Base-by-base conservation (phyloP, 2,888 invertebrate species). In the Physocephala rufipes region DNA sequence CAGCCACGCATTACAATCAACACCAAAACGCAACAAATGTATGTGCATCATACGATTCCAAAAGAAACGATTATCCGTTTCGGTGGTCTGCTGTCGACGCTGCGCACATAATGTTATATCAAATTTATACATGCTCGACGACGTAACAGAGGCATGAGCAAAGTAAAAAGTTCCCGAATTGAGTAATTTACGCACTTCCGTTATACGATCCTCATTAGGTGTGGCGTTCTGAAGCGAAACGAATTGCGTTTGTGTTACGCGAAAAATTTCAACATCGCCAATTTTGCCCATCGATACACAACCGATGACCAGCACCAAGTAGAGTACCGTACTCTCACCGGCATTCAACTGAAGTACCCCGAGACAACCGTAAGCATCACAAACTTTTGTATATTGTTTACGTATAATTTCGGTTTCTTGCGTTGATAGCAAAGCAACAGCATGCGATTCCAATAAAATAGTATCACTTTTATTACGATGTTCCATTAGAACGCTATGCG, bases 81-180 rank as follows among this genome's bases (percentile, higher is more conserved):
- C 89, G 19, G 88, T 90, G 13, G 93, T 93, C 83, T 92, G 93
- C 76, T 91, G 90, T 80, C 94, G 90, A 78, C 96, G 90, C 87
- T 99, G 99, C 67, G 96, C 95, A 86, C 97, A 97, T 70, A 98
- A 87, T 16, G 97, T 99, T 73, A 99, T 90, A 88, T 99, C 99
- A 82, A 97, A 91, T 63, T 91, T 89, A 79, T 85, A 86, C 58
- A 72, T 53, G 19, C 63, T 79, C 4, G 79, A 82, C 45, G 85
- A 61, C 5, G 74, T 75, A 21, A 78, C 59, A 15, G 71, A 74
- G 19, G 78, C 73, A 73, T 85, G 86, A 0, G 97, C 94, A 86
- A 99, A 99, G 85, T 99, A 99, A 86, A 99, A 99, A 49, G 97
- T 97, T 15, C 99, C 99, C n/a, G 98, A 97, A 84, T 96, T 97